Evolutionary conservation across 2,797 vertebrate genomes (phyloP), one percentile per base, ranked within the genome.

Genomic region (Semotilus atromaculatus): DNA sequence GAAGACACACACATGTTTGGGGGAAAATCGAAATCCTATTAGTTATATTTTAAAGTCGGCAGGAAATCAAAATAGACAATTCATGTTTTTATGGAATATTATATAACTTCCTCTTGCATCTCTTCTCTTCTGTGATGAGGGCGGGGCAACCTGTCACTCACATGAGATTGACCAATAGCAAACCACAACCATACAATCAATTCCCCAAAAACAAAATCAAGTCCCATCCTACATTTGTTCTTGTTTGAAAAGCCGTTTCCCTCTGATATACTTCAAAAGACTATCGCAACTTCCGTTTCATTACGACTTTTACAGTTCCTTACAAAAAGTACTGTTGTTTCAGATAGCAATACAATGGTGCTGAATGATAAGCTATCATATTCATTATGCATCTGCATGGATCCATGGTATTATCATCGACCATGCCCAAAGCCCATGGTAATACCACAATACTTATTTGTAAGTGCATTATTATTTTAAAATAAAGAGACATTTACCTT

Each of bases 401-500:
- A 21, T 34, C 8, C 5, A 66, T 11, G 6, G 45, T 45, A 67
- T 21, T n/a, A 6, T 9, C 16, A 36, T 38, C 7, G 0, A 31
- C 9, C 16, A 58, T 19, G 13, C 8, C 23, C 9, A 75, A 53
- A 23, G 23, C 26, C 19, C 29, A 53, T 26, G n/a, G 14, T 31
- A 19, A 51, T 34, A 6, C 7, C 70, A 19, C 40, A 48, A 29
- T 10, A 45, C 18, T 26, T 70, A n/a, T 81, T 60, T 60, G 3
- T 1, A 18, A 10, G 55, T 64, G 7, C 3, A 7, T 64, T 21
- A 40, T 66, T 75, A 66, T 51, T 21, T 48, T 23, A 3, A 62
- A 58, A 76, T 36, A 53, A 31, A 70, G 13, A 51, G 7, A 67
- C 26, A 88, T 93, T 84, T 94, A 97, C 96, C 92, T 90, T 95